Conservation (phyloP, 37 sponge, comb jelly and placozoan species). For the Geodia barretti region DNA sequence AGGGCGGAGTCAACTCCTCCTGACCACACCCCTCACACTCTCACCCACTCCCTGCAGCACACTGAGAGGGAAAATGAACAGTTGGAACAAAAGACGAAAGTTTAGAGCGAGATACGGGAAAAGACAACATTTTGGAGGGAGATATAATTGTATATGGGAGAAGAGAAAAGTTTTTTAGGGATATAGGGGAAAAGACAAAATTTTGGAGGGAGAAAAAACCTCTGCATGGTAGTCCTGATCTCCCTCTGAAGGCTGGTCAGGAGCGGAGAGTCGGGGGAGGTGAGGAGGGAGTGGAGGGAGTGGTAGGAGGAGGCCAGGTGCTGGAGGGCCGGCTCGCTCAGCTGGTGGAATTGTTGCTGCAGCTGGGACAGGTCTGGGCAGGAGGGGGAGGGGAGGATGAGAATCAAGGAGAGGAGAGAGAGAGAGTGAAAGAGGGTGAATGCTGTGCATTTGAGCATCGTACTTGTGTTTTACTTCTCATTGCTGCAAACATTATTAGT, state of each 20-base stretch:
- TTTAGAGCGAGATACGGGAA: not conserved
- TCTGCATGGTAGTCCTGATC: constrained; percentile 10
- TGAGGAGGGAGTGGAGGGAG: constrained; percentile 23
- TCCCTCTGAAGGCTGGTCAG: constrained; percentile 29
- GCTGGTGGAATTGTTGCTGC: constrained; percentile 50
- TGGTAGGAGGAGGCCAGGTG: constrained; percentile 38
- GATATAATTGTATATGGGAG: not conserved
- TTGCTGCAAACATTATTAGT: no score
- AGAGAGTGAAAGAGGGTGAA: no score
- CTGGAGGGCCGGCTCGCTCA: constrained; percentile 30
- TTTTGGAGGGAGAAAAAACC: constrained; percentile 1
- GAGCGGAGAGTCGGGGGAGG: constrained; percentile 31
- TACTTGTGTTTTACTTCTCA: no score
- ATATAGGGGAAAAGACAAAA: not conserved
- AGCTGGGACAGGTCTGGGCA: constrained; percentile 52
- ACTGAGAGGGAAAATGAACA: not conserved
- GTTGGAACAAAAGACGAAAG: not conserved
- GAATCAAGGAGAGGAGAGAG: no score
- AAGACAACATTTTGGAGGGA: not conserved
- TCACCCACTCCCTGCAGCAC: constrained; percentile 13
- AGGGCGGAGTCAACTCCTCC: constrained; percentile 29
- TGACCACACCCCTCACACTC: constrained; percentile 3
- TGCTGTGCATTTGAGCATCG: no score
- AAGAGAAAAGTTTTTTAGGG: not conserved
- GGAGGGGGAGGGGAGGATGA: not conserved